These are phyloP conservation scores for Oceanites oceanicus DNA, from an alignment of 2,113 vertebrate genomes.

Conservation along the genomic window DNA sequence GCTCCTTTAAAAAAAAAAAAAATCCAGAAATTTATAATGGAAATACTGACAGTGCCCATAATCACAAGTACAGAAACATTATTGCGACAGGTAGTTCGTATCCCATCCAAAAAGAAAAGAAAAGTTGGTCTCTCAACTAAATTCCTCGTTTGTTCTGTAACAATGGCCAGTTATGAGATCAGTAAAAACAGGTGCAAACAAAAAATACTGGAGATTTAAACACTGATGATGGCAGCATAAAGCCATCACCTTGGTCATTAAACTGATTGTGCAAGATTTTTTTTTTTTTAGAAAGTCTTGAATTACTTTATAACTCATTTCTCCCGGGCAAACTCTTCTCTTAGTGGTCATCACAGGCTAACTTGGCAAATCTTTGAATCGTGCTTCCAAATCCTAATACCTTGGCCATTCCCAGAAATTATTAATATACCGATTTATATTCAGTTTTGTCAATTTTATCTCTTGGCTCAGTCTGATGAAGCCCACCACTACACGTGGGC, in stretches of 20 bases:
- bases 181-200: constrained; percentile 44
- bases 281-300: neutral
- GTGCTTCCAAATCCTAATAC: neutral
- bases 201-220: constrained; percentile 14
- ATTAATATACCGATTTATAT: neutral
- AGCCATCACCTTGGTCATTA: neutral
- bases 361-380: neutral
- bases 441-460: neutral
- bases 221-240: neutral
- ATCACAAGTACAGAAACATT: constrained; percentile 49
- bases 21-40: constrained; percentile 66
- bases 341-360: neutral
- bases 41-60: constrained; percentile 68
- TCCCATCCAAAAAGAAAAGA: constrained; percentile 49
- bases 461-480: neutral
- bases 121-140: neutral
- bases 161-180: constrained; percentile 40
- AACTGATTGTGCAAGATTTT: neutral
- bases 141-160: neutral
- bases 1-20: constrained; percentile 5
- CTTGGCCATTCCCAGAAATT: neutral
- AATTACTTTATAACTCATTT: neutral
- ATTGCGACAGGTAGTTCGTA: constrained; percentile 43
- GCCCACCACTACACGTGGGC: neutral
- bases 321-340: neutral